These are phyloP conservation scores for Podarcis muralis DNA, from an alignment of 2,113 vertebrate species.

Conservation along the genomic window DNA sequence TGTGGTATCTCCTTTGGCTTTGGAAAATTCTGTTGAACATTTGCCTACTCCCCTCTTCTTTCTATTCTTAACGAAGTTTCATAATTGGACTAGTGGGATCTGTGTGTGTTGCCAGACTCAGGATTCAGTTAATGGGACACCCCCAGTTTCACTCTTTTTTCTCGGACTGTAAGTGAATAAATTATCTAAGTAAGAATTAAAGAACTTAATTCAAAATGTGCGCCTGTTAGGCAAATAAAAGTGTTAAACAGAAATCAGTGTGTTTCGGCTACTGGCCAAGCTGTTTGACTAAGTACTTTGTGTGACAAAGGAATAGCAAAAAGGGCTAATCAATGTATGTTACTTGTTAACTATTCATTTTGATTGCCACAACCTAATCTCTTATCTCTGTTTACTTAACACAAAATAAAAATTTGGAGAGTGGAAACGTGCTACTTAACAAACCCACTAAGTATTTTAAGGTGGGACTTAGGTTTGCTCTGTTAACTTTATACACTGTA, in stretches of 20 bases:
- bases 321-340: background rate
- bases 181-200: background rate
- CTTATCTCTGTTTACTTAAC: slow-evolving; percentile 1
- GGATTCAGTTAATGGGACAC: too few relatives aligned
- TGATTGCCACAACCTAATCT: background rate
- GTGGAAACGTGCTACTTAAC: background rate
- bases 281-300: slow-evolving; percentile 1
- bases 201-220: background rate
- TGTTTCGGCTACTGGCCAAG: background rate
- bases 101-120: too few relatives aligned
- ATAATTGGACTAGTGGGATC: too few relatives aligned
- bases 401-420: background rate
- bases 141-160: too few relatives aligned
- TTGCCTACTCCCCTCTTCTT: too few relatives aligned
- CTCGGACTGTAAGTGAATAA: background rate
- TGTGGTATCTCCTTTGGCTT: too few relatives aligned
- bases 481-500: background rate
- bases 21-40: too few relatives aligned
- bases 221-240: background rate
- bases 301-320: too few relatives aligned
- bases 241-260: background rate
- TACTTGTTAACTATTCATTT: slow-evolving; percentile 4
- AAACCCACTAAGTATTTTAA: background rate
- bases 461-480: background rate
- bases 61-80: too few relatives aligned